phyloP scores from a whole-genome alignment of 1,140 invertebrate genomes.

The Drosophila grimshawi region DNA sequence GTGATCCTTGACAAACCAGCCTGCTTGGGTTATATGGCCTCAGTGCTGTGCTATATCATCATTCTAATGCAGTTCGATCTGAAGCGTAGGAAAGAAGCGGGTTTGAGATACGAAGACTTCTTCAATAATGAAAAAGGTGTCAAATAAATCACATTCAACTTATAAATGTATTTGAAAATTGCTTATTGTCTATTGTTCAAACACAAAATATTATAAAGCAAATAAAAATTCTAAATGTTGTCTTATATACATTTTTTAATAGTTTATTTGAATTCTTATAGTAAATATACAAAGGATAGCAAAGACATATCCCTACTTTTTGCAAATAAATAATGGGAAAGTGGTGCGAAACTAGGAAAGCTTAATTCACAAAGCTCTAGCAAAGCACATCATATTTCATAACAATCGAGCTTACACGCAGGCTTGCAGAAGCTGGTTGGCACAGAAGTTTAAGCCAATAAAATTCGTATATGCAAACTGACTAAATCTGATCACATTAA shows the following conservation, averaged over 20 bases:
- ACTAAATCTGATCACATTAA: slow-evolving; percentile 55
- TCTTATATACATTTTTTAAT: not conserved
- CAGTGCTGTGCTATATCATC: slow-evolving; percentile 53
- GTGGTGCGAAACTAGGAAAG: not conserved
- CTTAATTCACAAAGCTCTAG: not conserved
- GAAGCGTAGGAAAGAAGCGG: not conserved
- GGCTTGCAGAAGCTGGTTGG: not conserved
- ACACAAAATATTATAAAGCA: too few relatives aligned
- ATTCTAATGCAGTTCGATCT: slow-evolving; percentile 73
- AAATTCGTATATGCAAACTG: slow-evolving; percentile 72
- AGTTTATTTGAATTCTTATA: not conserved
- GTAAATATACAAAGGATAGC: not conserved
- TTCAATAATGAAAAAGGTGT: not conserved
- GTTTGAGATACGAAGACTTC: not conserved
- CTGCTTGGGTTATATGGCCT: slow-evolving; percentile 43
- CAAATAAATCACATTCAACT: not conserved
- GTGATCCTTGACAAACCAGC: slow-evolving; percentile 54
- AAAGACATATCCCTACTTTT: not conserved
- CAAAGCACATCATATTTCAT: too few relatives aligned
- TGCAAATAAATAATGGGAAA: slow-evolving; percentile 15
- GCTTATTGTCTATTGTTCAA: too few relatives aligned
- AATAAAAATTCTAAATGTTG: not conserved
- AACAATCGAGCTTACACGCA: too few relatives aligned
- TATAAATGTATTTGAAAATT: too few relatives aligned
- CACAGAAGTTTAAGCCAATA: slow-evolving; percentile 6